phyloP scores from a whole-genome alignment of 2,797 vertebrate genomes.

The Pseudomugil tenellus region DNA sequence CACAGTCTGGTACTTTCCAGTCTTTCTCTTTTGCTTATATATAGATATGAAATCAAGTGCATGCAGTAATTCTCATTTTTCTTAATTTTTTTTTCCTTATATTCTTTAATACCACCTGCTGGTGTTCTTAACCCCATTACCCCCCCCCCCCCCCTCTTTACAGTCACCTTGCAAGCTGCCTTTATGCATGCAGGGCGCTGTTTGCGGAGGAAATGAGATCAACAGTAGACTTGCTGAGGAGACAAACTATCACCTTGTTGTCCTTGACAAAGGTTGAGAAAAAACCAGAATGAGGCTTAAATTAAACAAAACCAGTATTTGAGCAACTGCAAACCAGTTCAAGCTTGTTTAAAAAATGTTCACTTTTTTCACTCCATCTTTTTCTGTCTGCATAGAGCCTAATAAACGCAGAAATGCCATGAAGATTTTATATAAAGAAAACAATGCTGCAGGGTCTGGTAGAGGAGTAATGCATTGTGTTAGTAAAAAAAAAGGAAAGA shows the following conservation, averaged over 20 bases:
- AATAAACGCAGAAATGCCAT: conserved; percentile 51
- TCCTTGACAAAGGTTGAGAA: conserved; percentile 4
- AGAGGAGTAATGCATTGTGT: conserved; percentile 41
- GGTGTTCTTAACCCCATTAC: conserved; percentile 14
- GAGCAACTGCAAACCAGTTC: neutral
- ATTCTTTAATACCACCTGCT: conserved; percentile 15
- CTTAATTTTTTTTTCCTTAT: neutral
- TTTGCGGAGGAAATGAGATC: neutral
- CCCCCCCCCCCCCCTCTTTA: neutral
- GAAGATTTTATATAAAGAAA: conserved; percentile 48
- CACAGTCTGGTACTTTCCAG: neutral
- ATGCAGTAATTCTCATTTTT: too few species aligned
- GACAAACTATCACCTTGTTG: conserved; percentile 2
- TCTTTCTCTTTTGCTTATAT: too few species aligned
- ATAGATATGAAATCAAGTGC: too few species aligned
- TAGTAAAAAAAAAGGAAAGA: conserved; percentile 1
- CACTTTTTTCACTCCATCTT: neutral
- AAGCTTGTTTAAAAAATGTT: neutral
- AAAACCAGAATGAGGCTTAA: neutral
- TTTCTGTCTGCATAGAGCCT: conserved; percentile 2
- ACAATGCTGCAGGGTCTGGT: conserved; percentile 44
- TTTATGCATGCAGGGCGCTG: conserved; percentile 14
- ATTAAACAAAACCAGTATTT: conserved; percentile 1
- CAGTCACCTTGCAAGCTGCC: neutral
- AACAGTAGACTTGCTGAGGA: neutral